A percentile compares a stretch with the other conserved stretches of the same genome.
Conservation (phyloP, 2,888 invertebrate species). For the Nomada ferruginata region DNA sequence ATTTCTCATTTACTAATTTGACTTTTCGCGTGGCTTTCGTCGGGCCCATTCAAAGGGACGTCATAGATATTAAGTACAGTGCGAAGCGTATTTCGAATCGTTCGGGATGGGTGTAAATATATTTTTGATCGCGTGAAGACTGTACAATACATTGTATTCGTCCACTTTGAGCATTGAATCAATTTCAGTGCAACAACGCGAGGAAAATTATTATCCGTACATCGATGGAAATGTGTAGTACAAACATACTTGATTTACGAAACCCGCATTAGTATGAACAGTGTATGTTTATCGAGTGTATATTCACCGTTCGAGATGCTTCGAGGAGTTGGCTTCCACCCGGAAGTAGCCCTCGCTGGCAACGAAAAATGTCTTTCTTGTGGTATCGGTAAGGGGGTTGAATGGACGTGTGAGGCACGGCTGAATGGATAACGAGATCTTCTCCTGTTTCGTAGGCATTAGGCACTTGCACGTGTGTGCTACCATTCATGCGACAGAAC, state of each 20-base stretch:
- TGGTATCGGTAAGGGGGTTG: slow-evolving; percentile 71
- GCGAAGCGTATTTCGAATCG: no score
- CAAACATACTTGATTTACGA: neutral
- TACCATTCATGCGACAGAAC: slow-evolving; percentile 53
- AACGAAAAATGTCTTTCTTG: slow-evolving; percentile 57
- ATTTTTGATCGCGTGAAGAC: no score
- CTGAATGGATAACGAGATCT: slow-evolving; percentile 77
- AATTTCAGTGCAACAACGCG: no score
- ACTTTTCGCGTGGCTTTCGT: no score
- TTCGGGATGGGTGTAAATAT: no score
- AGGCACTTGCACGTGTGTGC: slow-evolving; percentile 59
- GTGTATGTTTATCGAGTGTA: neutral
- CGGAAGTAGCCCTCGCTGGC: slow-evolving; percentile 63
- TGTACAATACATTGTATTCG: no score
- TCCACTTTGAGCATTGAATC: no score
- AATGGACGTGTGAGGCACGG: slow-evolving; percentile 70
- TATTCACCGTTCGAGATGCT: slow-evolving; percentile 54
- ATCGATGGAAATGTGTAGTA: slow-evolving; percentile 1
- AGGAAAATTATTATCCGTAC: neutral
- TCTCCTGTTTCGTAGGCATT: slow-evolving; percentile 74
- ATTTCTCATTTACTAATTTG: no score
- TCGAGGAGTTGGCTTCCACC: slow-evolving; percentile 66
- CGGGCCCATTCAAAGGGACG: no score
- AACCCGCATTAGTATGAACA: neutral
- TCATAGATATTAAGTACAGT: no score